A percentile compares a stretch with the other conserved stretches of the same genome.
Conservation (phyloP, 2,797 vertebrate genomes). For the Sebastiscus albofasciatus region DNA sequence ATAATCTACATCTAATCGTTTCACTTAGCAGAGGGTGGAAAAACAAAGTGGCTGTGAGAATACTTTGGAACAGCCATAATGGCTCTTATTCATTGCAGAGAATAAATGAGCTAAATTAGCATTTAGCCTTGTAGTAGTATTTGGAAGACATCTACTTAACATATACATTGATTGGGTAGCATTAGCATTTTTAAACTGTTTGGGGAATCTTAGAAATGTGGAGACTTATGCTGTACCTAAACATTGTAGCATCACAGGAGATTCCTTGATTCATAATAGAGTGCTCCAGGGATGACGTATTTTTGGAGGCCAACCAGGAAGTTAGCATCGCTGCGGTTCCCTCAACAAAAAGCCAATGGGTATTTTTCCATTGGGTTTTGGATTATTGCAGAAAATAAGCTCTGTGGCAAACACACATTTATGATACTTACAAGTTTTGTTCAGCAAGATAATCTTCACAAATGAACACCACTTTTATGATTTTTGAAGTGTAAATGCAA, state of each 20-base stretch:
- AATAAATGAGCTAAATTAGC: conserved; percentile 32
- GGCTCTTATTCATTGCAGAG: background rate
- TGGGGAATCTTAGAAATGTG: background rate
- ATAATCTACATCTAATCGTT: conserved; percentile 54
- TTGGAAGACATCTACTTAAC: conserved; percentile 1
- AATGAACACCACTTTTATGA: no score
- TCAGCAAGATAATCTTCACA: no score
- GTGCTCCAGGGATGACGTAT: no score
- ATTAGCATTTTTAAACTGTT: conserved; percentile 6
- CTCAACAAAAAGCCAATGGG: no score
- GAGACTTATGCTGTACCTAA: background rate
- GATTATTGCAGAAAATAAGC: no score
- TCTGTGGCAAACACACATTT: no score
- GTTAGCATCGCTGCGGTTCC: no score
- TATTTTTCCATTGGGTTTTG: no score
- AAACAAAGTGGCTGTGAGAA: conserved; percentile 24
- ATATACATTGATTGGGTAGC: background rate
- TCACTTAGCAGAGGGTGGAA: conserved; percentile 36
- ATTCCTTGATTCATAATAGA: background rate
- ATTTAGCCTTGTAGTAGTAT: conserved; percentile 32
- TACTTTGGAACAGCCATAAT: conserved; percentile 8
- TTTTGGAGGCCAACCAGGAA: no score
- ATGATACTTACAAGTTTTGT: no score
- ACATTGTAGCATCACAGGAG: background rate
- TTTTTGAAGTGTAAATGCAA: no score